Evolutionary conservation across 2,797 vertebrate species (phyloP), one percentile per base, ranked within the genome.

Genomic region (Triplophysa bombifrons): DNA sequence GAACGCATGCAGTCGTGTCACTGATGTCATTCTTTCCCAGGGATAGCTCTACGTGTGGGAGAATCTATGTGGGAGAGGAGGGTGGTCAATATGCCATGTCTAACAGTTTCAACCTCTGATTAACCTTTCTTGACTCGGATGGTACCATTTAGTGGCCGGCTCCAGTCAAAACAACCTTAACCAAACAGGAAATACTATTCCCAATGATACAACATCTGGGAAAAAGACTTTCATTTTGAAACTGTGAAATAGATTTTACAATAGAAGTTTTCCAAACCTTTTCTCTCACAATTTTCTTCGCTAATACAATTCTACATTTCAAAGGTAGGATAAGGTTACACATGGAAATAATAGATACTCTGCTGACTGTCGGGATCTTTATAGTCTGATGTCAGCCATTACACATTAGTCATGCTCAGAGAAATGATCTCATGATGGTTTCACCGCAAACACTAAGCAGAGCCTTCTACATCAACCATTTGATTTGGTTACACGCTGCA

Each of bases 391-490:
- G 46, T 66, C 63, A 80, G 48, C 13, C 51, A 71, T 16, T 41
- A 65, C 22, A 34, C 61, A 72, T 80, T 75, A 74, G 69, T 74
- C 55, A 78, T 51, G 71, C 9, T 51, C 44, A 34, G 25, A 34
- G 46, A 41, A 60, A 80, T 80, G 78, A 85, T 46, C 80, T 85
- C 78, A 85, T 38, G 22, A 73, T 55, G 41, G 17, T 25, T 48
- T 78, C 71, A 82, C 56, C n/a, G 44, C 17, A 75, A 56, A 65
- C 6, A 19, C 17, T 34, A 3, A 34, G 48, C 7, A 70, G 5
- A 73, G 38, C 38, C 60, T 65, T 8, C 72, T 73, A 50, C 30
- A 30, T 41, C 68, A 56, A 83, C 22, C 16, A 46, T 16, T 77
- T 68, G 50, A 61, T 66, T 50, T 46, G 22, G 55, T 76, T 78